These are phyloP conservation scores for mouse (Mus musculus) DNA, from an alignment of 2,113 vertebrate genomes.

Conservation along the genomic window GRCm39 chr17:80578501-80579000, in stretches of 20 bases:
- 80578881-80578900: background rate
- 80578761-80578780: background rate
- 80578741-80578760: background rate
- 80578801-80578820: background rate
- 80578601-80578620: background rate
- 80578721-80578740: background rate
- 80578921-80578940: background rate
- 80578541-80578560: slow-evolving; percentile 30
- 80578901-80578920: background rate
- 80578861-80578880: background rate
- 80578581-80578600: background rate
- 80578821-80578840: background rate
- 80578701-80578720: slow-evolving; percentile 7
- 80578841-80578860: background rate
- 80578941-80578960: background rate
- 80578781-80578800: background rate
- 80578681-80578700: background rate
- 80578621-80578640: background rate
- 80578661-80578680: background rate
- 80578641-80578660: background rate
- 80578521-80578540: background rate
- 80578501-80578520: background rate
- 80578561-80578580: slow-evolving; percentile 38
- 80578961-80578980: background rate
- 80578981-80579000: background rate